Conservation (phyloP, 2,888 invertebrate genomes). For the Stenotaenia linearis region DNA sequence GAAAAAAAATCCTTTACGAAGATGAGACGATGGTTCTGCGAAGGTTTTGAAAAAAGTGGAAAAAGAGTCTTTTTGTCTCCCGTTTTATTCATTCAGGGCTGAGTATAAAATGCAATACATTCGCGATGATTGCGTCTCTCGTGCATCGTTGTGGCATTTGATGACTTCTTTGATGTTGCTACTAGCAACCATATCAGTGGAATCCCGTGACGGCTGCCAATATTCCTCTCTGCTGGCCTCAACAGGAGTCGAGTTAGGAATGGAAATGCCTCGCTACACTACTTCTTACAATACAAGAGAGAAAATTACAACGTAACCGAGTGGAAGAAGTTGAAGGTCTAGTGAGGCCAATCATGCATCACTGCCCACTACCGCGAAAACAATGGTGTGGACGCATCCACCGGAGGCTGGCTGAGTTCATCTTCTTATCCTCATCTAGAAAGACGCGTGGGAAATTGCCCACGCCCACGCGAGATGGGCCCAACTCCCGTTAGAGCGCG, state of each 20-base stretch:
- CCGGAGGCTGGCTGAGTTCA: neutral
- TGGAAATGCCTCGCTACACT: slow-evolving; percentile 6
- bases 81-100: neutral
- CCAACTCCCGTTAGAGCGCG: slow-evolving; percentile 3
- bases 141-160: slow-evolving; percentile 19
- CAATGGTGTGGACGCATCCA: slow-evolving; percentile 12
- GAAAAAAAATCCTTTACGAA: neutral
- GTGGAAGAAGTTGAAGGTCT: slow-evolving; percentile 24
- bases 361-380: slow-evolving; percentile 22
- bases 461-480: slow-evolving; percentile 14
- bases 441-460: slow-evolving; percentile 22
- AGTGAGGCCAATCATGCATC: slow-evolving; percentile 10
- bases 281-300: slow-evolving; percentile 4
- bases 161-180: slow-evolving; percentile 26
- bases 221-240: slow-evolving; percentile 12
- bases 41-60: neutral
- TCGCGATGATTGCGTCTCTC: slow-evolving; percentile 16
- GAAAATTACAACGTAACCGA: slow-evolving; percentile 26
- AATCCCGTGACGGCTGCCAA: slow-evolving; percentile 23
- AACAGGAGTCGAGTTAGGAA: slow-evolving; percentile 24
- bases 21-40: neutral
- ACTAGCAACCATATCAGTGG: slow-evolving; percentile 16
- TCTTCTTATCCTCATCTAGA: slow-evolving; percentile 17
- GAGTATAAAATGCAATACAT: slow-evolving; percentile 3
- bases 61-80: neutral